Percentiles rank a stretch among this genome's conserved stretches.
These are phyloP conservation scores for Corythoichthys haematopterus DNA, from an alignment of 2,113 vertebrate genomes.

Conservation along the genomic window DNA sequence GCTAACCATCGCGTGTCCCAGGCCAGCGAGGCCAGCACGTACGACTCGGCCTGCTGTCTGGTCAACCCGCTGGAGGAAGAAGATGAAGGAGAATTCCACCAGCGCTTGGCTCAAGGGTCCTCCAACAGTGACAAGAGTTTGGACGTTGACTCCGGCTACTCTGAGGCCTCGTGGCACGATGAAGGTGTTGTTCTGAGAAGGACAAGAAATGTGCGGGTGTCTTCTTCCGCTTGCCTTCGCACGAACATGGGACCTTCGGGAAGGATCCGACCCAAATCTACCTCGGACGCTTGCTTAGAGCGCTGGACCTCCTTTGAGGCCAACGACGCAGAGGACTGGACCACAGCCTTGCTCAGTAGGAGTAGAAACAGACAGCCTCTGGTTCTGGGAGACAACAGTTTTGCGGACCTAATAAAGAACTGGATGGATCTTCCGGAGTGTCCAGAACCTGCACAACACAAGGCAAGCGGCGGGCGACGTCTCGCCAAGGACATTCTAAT, in stretches of 20 bases:
- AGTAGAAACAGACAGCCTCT: conserved; percentile 90
- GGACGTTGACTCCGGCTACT: conserved; percentile 92
- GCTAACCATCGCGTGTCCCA: conserved; percentile 63
- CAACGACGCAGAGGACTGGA: conserved; percentile 83
- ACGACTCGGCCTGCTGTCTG: conserved; percentile 84
- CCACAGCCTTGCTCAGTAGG: conserved; percentile 82
- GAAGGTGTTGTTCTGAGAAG: conserved; percentile 76
- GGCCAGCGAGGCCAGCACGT: conserved; percentile 76
- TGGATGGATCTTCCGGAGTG: conserved; percentile 97
- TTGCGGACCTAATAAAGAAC: conserved; percentile 94
- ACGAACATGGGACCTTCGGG: conserved; percentile 66
- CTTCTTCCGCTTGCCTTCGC: conserved; percentile 73
- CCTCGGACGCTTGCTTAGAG: conserved; percentile 89
- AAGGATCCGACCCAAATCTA: conserved; percentile 85
- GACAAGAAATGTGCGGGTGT: conserved; percentile 74
- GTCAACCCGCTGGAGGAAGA: conserved; percentile 77
- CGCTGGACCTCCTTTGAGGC: conserved; percentile 85
- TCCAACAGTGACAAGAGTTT: conserved; percentile 81
- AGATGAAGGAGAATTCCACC: conserved; percentile 61
- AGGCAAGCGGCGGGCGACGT: conserved; percentile 66
- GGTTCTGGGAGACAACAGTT: conserved; percentile 95
- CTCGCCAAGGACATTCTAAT: conserved; percentile 86
- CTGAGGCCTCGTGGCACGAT: conserved; percentile 86
- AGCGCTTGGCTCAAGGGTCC: conserved; percentile 56
- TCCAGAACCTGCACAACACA: conserved; percentile 68